Base-by-base conservation (phyloP, 2,113 vertebrate genomes). In the Nothocercus nigrocapillus region DNA sequence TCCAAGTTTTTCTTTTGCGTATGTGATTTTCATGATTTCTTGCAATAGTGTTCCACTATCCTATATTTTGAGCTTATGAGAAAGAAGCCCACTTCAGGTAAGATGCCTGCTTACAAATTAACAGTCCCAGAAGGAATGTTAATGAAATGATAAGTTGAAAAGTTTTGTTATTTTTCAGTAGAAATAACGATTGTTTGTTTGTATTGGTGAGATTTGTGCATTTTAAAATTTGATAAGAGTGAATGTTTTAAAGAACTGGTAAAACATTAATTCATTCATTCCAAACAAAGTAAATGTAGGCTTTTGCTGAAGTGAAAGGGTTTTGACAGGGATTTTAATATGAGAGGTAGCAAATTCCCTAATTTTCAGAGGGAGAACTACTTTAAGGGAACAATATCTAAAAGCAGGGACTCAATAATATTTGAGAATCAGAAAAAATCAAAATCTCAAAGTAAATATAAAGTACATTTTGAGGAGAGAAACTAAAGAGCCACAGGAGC, bases 11-110 rank as follows among this genome's bases (percentile, higher is more conserved):
- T 8, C 10, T 25, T 24, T 40, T 62, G 19, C 10, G 49, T 64
- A 11, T 10, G 25, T 2, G 0, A 24, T 49, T 68, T 87, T 53
- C 16, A 62, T 6, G 40, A 0, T 28, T 1, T 49, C 7, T 28
- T 7, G 59, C 13, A 79, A 7, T 53, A 66, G 3, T 38, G 19
- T 67, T 78, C 38, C 32, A 32, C 7, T 84, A 12, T 67, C 36
- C 44, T 44, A 14, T 44, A 7, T 89, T 91, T 88, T 73, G 73
- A 61, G 67, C 42, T 64, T 73, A 88, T 5, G 15, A 18, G 58
- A 82, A 94, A 84, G 21, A 88, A 67, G 7, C 44, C 38, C 73
- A 56, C 8, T 73, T 82, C 67, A 66, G 22, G 34, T 83, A 79
- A 88, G 9, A 2, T 40, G 1, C 5, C 58, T 9, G 16, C 19